phyloP scores from a whole-genome alignment of 2,113 vertebrate genomes.

The Thunnus thynnus region DNA sequence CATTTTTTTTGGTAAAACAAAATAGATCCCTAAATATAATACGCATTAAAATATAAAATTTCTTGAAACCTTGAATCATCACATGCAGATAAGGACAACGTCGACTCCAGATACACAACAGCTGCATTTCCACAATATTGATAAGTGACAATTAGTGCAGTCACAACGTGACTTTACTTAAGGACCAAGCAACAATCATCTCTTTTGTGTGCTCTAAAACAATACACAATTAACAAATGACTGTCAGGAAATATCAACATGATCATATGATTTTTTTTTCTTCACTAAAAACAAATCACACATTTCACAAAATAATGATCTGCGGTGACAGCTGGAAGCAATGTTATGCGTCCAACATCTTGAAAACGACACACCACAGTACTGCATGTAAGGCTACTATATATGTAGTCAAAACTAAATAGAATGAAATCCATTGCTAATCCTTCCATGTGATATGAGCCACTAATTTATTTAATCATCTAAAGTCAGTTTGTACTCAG shows the following conservation, averaged over 20 bases:
- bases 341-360: neutral
- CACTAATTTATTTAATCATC: neutral
- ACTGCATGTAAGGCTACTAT: neutral
- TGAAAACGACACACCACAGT: conserved; percentile 1
- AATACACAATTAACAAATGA: conserved; percentile 48
- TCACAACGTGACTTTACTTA: conserved; percentile 43
- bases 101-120: conserved; percentile 60
- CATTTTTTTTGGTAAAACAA: conserved; percentile 88
- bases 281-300: conserved; percentile 7
- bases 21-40: conserved; percentile 87
- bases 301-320: conserved; percentile 46
- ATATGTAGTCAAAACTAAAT: conserved; percentile 5
- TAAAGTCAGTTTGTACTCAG: neutral
- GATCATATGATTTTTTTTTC: conserved; percentile 32
- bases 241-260: conserved; percentile 38
- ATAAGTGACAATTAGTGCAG: conserved; percentile 59
- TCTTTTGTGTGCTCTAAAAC: conserved; percentile 49
- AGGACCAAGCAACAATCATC: conserved; percentile 36
- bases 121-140: conserved; percentile 62
- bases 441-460: conserved; percentile 17
- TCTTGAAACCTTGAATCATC: conserved; percentile 74
- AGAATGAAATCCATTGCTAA: neutral
- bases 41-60: conserved; percentile 84
- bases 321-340: conserved; percentile 29
- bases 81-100: conserved; percentile 71